Evolutionary conservation across 2,888 invertebrate species (phyloP).

Genomic region (Crocallis elinguaria): DNA sequence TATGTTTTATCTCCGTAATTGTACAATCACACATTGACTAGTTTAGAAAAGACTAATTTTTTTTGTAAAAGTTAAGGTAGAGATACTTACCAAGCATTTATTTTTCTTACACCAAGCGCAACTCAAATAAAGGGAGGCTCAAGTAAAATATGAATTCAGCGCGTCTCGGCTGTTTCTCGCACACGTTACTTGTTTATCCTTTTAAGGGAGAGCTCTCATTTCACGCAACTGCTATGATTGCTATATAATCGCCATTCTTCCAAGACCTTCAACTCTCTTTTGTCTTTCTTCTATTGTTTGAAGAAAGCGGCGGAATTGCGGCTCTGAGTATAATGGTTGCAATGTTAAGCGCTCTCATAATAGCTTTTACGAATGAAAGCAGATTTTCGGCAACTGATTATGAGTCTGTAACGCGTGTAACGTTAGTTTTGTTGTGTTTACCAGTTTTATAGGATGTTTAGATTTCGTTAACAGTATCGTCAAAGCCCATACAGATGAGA

Average conservation of each 20-base stretch:
- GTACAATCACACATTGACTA: too few species aligned
- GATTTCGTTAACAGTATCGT: conserved; percentile 30
- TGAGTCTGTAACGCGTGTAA: conserved; percentile 57
- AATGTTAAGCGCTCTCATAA: conserved; percentile 64
- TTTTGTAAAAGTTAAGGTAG: conserved; percentile 40
- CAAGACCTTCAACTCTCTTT: conserved; percentile 48
- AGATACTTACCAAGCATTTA: conserved; percentile 42
- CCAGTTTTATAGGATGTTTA: conserved; percentile 50
- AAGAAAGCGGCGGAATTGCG: conserved; percentile 39
- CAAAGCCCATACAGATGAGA: background rate
- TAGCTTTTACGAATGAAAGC: conserved; percentile 62
- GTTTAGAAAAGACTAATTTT: too few species aligned
- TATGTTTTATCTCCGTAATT: too few species aligned
- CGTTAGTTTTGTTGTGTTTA: conserved; percentile 55
- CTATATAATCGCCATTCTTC: conserved; percentile 67
- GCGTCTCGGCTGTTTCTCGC: conserved; percentile 77
- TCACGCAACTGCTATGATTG: conserved; percentile 82
- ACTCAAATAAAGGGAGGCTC: conserved; percentile 62
- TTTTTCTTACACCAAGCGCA: conserved; percentile 47
- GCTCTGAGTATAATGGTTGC: conserved; percentile 55
- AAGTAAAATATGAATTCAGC: conserved; percentile 80
- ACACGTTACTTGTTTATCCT: conserved; percentile 84
- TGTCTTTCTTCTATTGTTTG: conserved; percentile 26
- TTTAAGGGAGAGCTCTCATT: conserved; percentile 81
- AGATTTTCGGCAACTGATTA: conserved; percentile 71